Evolutionary conservation across 1,140 invertebrate genomes (phyloP).

Genomic region (Neodiprion pinetum): DNA sequence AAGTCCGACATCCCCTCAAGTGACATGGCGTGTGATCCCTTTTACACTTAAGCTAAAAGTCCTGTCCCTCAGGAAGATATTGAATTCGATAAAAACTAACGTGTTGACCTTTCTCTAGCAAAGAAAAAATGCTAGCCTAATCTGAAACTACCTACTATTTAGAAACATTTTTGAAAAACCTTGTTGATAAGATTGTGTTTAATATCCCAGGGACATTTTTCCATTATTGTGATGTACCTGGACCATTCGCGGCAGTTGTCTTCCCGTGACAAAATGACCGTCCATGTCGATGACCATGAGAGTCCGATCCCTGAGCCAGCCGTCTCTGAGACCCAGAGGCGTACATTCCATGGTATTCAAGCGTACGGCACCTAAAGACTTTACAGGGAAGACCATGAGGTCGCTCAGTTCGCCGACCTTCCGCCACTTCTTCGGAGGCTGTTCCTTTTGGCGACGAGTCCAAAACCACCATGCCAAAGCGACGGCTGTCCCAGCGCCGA

Average conservation of each 20-base stretch:
- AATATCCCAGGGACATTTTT: not conserved
- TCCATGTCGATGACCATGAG: constrained; percentile 62
- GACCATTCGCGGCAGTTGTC: constrained; percentile 62
- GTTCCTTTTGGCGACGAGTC: constrained; percentile 38
- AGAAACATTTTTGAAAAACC: too few relatives aligned
- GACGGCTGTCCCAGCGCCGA: constrained; percentile 49
- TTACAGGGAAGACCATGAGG: constrained; percentile 61
- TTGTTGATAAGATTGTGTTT: too few relatives aligned
- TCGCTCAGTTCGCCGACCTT: constrained; percentile 62
- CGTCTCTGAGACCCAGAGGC: constrained; percentile 56
- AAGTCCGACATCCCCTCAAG: too few relatives aligned
- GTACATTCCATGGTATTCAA: constrained; percentile 55
- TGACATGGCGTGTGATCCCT: too few relatives aligned
- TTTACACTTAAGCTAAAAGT: too few relatives aligned
- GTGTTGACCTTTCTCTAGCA: not conserved
- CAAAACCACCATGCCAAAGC: constrained; percentile 52
- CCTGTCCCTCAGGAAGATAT: too few relatives aligned
- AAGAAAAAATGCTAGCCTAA: constrained; percentile 21
- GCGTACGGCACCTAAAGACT: constrained; percentile 60
- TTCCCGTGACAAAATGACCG: constrained; percentile 61
- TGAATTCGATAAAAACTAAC: not conserved
- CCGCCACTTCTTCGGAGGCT: constrained; percentile 50
- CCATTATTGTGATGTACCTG: constrained; percentile 42
- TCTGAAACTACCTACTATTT: constrained; percentile 17
- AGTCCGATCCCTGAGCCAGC: constrained; percentile 62